A percentile compares a stretch with the other conserved stretches of the same genome.
phyloP scores from a whole-genome alignment of 2,797 vertebrate species.

The Salarias fasciatus region DNA sequence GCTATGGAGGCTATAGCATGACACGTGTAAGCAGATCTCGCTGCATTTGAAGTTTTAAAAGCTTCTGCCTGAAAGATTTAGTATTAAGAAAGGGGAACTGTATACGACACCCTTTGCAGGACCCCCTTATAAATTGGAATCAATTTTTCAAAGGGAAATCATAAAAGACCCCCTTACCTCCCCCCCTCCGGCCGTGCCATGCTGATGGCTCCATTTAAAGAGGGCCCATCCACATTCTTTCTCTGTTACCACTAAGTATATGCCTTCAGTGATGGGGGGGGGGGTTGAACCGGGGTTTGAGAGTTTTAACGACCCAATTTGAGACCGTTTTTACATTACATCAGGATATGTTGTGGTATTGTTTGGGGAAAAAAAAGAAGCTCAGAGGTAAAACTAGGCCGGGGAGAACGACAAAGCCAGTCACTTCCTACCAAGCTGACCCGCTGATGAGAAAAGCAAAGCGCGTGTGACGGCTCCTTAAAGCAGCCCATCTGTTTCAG shows the following conservation, averaged over 20 bases:
- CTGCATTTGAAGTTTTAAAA: slow-evolving; percentile 88
- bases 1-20: slow-evolving; percentile 76
- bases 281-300: slow-evolving; percentile 50
- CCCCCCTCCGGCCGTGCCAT: slow-evolving; percentile 51
- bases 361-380: slow-evolving; percentile 61
- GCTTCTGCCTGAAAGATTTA: slow-evolving; percentile 86
- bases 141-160: slow-evolving; percentile 83
- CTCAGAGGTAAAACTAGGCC: slow-evolving; percentile 68
- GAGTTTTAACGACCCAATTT: slow-evolving; percentile 74
- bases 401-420: slow-evolving; percentile 72
- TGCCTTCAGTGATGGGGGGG: slow-evolving; percentile 56
- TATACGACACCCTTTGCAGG: slow-evolving; percentile 75
- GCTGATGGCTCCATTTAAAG: slow-evolving; percentile 76
- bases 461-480: slow-evolving; percentile 57
- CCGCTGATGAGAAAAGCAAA: slow-evolving; percentile 81
- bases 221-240: slow-evolving; percentile 68
- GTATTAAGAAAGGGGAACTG: slow-evolving; percentile 71
- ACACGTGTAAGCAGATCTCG: slow-evolving; percentile 83
- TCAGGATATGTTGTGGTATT: slow-evolving; percentile 75
- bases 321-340: slow-evolving; percentile 72
- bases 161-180: slow-evolving; percentile 71
- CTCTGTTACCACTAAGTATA: slow-evolving; percentile 70
- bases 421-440: slow-evolving; percentile 66
- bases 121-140: slow-evolving; percentile 78
- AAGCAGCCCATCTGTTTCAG: slow-evolving; percentile 64